Percentiles rank a stretch among this genome's conserved stretches.
Evolutionary conservation across 2,113 vertebrate species (phyloP).

Genomic region (Platycercus adscitus): DNA sequence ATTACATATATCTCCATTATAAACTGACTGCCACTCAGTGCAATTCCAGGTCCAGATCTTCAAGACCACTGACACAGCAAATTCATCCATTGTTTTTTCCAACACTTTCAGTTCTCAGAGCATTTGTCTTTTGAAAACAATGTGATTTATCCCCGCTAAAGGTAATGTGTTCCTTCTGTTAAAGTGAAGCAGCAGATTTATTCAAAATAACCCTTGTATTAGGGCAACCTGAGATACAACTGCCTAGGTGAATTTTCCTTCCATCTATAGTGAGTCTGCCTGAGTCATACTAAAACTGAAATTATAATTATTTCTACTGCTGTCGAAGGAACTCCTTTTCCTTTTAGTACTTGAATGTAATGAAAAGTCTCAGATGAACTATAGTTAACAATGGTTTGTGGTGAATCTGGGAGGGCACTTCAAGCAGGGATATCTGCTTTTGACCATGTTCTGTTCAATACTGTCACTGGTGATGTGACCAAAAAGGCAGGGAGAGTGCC

Average conservation of each 20-base stretch:
- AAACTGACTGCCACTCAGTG: background rate
- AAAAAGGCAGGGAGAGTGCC: background rate
- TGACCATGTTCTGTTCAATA: background rate
- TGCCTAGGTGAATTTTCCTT: background rate
- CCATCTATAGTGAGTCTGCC: background rate
- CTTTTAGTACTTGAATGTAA: background rate
- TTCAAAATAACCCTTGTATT: background rate
- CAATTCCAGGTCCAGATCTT: background rate
- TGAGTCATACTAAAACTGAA: background rate
- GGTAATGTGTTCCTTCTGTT: background rate
- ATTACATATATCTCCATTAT: background rate
- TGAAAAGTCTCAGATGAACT: background rate
- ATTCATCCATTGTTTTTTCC: background rate
- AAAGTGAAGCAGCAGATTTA: background rate
- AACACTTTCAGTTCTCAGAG: background rate
- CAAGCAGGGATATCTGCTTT: background rate
- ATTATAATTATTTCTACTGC: background rate
- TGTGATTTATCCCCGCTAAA: background rate
- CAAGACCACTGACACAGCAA: background rate
- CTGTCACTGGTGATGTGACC: background rate
- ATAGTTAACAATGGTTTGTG: background rate
- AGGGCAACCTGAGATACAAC: background rate
- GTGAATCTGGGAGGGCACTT: background rate
- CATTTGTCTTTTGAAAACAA: background rate
- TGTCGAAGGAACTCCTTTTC: background rate